A percentile compares a stretch with the other conserved stretches of the same genome.
phyloP scores from a whole-genome alignment of 2,797 vertebrate genomes.

The Phalanger gymnotis region DNA sequence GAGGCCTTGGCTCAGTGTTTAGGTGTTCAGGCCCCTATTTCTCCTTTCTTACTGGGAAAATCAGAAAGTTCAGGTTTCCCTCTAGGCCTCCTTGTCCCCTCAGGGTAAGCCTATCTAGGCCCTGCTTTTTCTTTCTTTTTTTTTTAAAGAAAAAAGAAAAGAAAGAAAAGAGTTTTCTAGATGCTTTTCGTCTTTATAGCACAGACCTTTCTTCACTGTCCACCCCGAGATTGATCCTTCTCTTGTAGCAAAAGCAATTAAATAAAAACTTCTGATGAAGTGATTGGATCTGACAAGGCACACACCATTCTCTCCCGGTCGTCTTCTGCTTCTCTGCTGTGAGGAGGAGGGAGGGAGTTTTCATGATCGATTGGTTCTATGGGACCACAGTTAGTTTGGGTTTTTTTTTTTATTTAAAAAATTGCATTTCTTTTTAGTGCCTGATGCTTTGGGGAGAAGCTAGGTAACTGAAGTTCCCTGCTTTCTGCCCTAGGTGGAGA shows the following conservation, averaged over 20 bases:
- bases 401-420: neutral
- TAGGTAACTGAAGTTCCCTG: neutral
- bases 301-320: neutral
- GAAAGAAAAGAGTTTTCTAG: neutral
- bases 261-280: neutral
- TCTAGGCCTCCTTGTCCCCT: neutral
- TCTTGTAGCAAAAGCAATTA: neutral
- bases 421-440: neutral
- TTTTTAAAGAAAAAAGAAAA: neutral
- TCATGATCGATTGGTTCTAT: neutral
- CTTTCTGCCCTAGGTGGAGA: neutral
- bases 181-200: neutral
- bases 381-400: too few species aligned
- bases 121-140: neutral
- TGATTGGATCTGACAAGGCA: neutral
- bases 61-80: neutral
- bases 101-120: neutral
- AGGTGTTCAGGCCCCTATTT: slow-evolving; percentile 14
- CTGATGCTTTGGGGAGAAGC: neutral
- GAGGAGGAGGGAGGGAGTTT: neutral
- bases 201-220: neutral
- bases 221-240: neutral
- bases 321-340: neutral
- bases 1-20: neutral
- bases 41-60: neutral